Conservation (phyloP, 2,797 vertebrate species). For the Labroides dimidiatus region DNA sequence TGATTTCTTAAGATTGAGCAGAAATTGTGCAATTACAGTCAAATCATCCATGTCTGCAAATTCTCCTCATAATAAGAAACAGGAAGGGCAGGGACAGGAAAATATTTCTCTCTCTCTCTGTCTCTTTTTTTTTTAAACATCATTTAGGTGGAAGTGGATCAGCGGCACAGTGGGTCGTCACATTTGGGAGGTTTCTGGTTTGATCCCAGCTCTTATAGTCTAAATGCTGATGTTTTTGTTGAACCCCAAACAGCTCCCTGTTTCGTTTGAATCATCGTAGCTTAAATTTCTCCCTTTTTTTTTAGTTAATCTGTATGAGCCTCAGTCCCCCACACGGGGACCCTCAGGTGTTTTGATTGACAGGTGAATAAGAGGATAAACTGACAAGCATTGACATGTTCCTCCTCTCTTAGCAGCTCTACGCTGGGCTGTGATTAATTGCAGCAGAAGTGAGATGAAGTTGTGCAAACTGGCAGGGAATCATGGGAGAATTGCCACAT, state of each 20-base stretch:
- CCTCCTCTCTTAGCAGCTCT: neutral
- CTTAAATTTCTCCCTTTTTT: too few species aligned
- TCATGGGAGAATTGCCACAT: constrained; percentile 20
- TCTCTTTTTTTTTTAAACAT: neutral
- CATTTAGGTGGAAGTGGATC: too few species aligned
- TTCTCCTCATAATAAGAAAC: neutral
- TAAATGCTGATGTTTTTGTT: too few species aligned
- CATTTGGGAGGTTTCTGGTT: too few species aligned
- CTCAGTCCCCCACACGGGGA: too few species aligned
- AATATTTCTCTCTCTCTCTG: neutral
- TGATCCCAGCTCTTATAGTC: too few species aligned
- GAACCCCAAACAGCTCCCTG: too few species aligned
- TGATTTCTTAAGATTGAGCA: neutral
- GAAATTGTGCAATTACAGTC: neutral
- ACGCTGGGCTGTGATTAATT: constrained; percentile 15
- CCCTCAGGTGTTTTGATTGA: neutral
- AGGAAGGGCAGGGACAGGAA: constrained; percentile 4
- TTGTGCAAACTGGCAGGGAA: constrained; percentile 14
- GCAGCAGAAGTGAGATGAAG: neutral
- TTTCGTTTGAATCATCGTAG: too few species aligned
- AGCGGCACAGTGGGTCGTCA: too few species aligned
- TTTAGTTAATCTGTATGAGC: too few species aligned
- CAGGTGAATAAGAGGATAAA: neutral
- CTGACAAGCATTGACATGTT: neutral
- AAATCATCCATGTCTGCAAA: neutral